Evolutionary conservation across 2,113 vertebrate genomes (phyloP).

Genomic region (Leucosticte australis): DNA sequence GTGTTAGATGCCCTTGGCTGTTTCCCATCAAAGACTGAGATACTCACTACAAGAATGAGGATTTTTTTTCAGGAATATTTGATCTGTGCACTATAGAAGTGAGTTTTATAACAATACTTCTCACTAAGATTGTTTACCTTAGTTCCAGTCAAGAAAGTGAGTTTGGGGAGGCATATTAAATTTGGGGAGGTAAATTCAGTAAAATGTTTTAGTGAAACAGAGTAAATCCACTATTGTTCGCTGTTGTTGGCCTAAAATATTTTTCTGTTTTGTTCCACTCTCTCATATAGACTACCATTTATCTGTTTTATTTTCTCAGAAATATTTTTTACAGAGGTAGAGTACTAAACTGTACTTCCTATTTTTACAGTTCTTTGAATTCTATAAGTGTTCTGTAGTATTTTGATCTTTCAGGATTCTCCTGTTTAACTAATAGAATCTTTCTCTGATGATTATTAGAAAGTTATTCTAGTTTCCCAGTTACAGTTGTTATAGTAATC

Average conservation of each 20-base stretch:
- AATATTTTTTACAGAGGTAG: background rate
- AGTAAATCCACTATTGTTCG: background rate
- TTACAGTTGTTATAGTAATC: background rate
- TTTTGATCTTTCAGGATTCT: slow-evolving; percentile 42
- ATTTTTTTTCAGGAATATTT: background rate
- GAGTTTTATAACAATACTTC: background rate
- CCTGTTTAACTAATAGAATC: slow-evolving; percentile 28
- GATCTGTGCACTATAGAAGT: background rate
- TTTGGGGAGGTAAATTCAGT: background rate
- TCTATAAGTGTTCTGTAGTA: background rate
- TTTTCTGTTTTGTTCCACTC: background rate
- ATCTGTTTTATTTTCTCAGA: background rate
- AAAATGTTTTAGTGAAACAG: background rate
- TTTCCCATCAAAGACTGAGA: background rate
- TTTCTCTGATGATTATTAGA: background rate
- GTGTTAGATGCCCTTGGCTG: background rate
- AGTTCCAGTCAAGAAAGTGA: background rate
- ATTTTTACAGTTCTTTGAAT: background rate
- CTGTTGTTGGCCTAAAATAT: background rate
- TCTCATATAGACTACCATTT: background rate
- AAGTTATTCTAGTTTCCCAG: background rate
- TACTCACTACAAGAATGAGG: background rate
- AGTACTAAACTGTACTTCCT: background rate
- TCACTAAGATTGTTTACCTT: background rate
- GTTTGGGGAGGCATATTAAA: background rate